Conservation (phyloP, 2,888 invertebrate species). For the Trachelus troglodyta region DNA sequence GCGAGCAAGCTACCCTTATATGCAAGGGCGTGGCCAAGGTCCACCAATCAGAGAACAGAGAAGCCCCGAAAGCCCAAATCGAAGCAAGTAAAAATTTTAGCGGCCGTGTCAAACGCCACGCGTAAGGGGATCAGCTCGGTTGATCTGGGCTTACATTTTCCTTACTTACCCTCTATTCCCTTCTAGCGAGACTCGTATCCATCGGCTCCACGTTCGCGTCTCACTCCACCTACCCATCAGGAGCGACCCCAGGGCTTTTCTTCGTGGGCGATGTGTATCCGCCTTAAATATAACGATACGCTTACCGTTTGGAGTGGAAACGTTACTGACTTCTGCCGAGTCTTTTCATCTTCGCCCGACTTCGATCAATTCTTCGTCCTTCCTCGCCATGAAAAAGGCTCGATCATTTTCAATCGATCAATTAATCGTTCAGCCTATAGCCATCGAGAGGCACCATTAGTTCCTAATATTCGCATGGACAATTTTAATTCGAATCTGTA, state of each 20-base stretch:
- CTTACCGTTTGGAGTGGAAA: neutral
- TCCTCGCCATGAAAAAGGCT: neutral
- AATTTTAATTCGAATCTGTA: neutral
- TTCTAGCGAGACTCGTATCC: neutral
- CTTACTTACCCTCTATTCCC: constrained; percentile 27
- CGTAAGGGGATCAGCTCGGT: constrained; percentile 55
- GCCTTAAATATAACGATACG: constrained; percentile 2
- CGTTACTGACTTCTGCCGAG: constrained; percentile 6
- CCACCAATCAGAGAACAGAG: constrained; percentile 55
- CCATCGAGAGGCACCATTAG: neutral
- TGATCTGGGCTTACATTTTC: constrained; percentile 58
- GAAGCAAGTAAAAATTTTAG: constrained; percentile 60
- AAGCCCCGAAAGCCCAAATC: constrained; percentile 57
- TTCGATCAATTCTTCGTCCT: constrained; percentile 5
- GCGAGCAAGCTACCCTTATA: constrained; percentile 55
- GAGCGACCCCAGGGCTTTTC: neutral
- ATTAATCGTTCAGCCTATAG: neutral
- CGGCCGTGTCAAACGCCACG: constrained; percentile 58
- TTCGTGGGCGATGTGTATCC: constrained; percentile 2
- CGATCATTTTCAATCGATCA: neutral
- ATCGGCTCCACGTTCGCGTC: neutral
- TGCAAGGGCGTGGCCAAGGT: constrained; percentile 62
- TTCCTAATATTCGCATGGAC: neutral
- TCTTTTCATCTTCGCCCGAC: constrained; percentile 5
- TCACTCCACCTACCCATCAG: neutral